Base-by-base conservation (phyloP, 2,888 invertebrate genomes). In the Octodonta nipae region DNA sequence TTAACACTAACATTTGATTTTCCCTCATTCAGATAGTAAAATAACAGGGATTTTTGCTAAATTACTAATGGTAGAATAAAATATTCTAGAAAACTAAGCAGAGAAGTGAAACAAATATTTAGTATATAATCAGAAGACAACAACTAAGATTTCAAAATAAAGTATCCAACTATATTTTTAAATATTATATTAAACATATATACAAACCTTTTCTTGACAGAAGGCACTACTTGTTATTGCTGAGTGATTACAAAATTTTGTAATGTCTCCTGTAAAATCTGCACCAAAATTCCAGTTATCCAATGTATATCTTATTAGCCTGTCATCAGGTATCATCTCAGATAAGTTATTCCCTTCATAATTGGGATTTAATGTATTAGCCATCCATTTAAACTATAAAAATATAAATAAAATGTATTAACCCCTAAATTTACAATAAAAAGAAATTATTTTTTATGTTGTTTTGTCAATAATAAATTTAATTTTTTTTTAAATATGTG, bases 291-390 rank as follows among this genome's bases (percentile, higher is more conserved):
- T 67, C 95, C 95, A 95, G 51, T 81, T 71, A 10, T 73, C 58
- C 16, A 79, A 53, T 0, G 89, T 88, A 49, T 75, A 68, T 26
- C 76, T 66, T 51, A 93, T 82, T 42, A 91, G 75, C 6, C 87
- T 70, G 56, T 93, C 92, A 60, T 93, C 88, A 25, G 73, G 72
- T 17, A 95, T 80, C 70, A 75, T 73, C 45, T 65, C 65, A 1
- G 70, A 68, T 0, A 74, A 58, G 0, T 73, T 68, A 60, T 89
- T 91, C 1, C 83, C 87, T 61, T 93, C 92, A 48, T 88, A 84
- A 55, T 89, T 82, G 0, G 95, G 93, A 66, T 92, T 92, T 32
- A 93, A 63, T 0, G 89, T 84, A 27, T 75, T 82, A 0, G 85
- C 89, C 4, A 75, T 54, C 93, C 93, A 95, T 37, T 75, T 58